Evolutionary conservation across 30 jellyfish, hydroid and myxozoan genomes (phyloP).

Genomic region (Euphysa ruthae): DNA sequence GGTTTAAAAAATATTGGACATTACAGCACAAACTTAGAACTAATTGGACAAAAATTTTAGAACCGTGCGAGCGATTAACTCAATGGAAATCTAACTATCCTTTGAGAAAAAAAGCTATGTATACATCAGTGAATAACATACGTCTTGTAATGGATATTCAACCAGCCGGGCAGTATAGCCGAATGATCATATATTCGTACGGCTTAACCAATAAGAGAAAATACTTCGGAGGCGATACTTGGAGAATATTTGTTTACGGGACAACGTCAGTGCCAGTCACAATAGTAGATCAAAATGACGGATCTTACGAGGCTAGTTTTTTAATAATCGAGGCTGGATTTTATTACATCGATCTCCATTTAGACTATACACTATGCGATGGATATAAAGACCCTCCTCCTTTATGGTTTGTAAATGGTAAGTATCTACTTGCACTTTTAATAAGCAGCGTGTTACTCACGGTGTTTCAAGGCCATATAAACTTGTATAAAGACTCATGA

Average conservation of each 20-base stretch:
- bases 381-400: slow-evolving; percentile 86
- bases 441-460: too few species aligned
- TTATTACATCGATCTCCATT: slow-evolving; percentile 41
- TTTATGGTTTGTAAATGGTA: slow-evolving; percentile 81
- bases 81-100: slow-evolving; percentile 57
- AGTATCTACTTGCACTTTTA: too few species aligned
- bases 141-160: slow-evolving; percentile 41
- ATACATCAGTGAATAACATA: slow-evolving; percentile 53
- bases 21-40: slow-evolving; percentile 50
- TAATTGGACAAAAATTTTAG: slow-evolving; percentile 45
- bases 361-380: slow-evolving; percentile 93
- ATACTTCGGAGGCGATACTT: slow-evolving; percentile 68
- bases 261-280: slow-evolving; percentile 77
- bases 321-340: slow-evolving; percentile 68
- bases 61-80: slow-evolving; percentile 40
- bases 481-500: too few species aligned
- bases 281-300: slow-evolving; percentile 61
- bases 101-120: slow-evolving; percentile 27
- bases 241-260: slow-evolving; percentile 83
- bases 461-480: too few species aligned
- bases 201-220: slow-evolving; percentile 45
- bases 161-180: slow-evolving; percentile 85
- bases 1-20: slow-evolving; percentile 51
- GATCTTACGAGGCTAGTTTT: slow-evolving; percentile 69
- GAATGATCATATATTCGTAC: slow-evolving; percentile 48